A percentile compares a stretch with the other conserved stretches of the same genome.
phyloP scores from a whole-genome alignment of 2,113 vertebrate species.

The Edolisoma coerulescens region DNA sequence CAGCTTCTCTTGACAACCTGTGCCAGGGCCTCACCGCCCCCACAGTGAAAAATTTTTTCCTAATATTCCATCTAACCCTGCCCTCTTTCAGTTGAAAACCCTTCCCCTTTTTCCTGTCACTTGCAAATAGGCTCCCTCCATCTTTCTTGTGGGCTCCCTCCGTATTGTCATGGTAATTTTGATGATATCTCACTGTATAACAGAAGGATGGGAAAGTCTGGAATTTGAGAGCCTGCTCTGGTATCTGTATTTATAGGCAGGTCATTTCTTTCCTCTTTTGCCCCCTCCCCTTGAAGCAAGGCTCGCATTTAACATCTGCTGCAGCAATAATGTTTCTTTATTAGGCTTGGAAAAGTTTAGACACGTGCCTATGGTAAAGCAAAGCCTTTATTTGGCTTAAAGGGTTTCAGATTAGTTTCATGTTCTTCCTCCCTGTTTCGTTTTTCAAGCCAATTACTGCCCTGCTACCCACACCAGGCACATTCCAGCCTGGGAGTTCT shows the following conservation, averaged over 20 bases:
- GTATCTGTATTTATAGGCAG: neutral
- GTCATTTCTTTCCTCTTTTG: neutral
- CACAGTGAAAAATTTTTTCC: neutral
- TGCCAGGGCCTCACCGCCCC: neutral
- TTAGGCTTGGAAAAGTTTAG: slow-evolving; percentile 5
- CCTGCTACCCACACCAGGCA: neutral
- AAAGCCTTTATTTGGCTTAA: slow-evolving; percentile 2
- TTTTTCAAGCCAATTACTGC: slow-evolving; percentile 10
- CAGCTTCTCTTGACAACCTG: neutral
- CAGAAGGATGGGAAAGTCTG: neutral
- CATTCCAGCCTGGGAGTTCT: neutral
- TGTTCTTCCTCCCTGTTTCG: neutral
- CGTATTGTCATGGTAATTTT: neutral
- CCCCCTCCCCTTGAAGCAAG: neutral
- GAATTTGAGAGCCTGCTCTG: neutral
- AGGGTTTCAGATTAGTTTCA: slow-evolving; percentile 11
- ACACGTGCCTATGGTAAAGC: neutral
- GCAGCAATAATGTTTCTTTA: neutral
- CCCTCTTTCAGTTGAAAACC: neutral
- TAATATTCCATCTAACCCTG: neutral
- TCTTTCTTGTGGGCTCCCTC: neutral
- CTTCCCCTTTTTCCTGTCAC: neutral
- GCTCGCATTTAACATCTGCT: neutral
- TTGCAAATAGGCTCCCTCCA: neutral
- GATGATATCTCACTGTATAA: neutral